Evolutionary conservation across 2,797 vertebrate species (phyloP), one percentile per base, ranked within the genome.

Genomic region (Percopsis omiscomaycus): DNA sequence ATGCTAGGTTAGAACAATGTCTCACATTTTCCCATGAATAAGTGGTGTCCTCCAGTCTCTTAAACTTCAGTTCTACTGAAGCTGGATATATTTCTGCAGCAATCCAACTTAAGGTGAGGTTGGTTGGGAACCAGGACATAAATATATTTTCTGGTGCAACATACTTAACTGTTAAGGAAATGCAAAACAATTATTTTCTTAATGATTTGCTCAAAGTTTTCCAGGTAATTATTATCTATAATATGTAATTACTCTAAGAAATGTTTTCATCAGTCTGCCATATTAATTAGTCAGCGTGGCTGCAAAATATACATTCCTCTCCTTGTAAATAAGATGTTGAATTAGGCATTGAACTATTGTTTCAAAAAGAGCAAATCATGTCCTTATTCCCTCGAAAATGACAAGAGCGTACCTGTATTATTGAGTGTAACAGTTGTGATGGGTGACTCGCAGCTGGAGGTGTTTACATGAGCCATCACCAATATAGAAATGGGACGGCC

Each of bases 161-260:
- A 52, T 80, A 88, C 59, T 90, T 91, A 28, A 91, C 90, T 92
- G 76, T 61, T 42, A 49, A 77, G 22, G 4, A 57, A 59, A 68
- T 59, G 47, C 5, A 61, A 48, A 63, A 58, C 10, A 8, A 3
- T 14, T 37, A 8, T 14, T 56, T 56, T 48, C 1, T 12, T 12
- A 48, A 12, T 5, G n/a, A 48, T 12, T 48, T 48, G 12, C 5
- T 45, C 5, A 45, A 45, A 45, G 11, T 45, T 37, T 8, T 8
- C 32, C 32, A 48, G 46, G 46, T 12, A 48, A 48, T 48, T 12
- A n/a, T 3, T 12, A 11, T n/a, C n/a, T 48, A n/a, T 22, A 22
- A 22, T 22, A 22, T 22, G 1, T 22, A 22, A 22, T 22, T 22
- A 22, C 22, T 22, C 22, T 22, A 22, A 37, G 8, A 37, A 37